These are phyloP conservation scores for Apostichopus japonicus DNA, from an alignment of 35 echinoderm and acorn worm species.

Conservation along the genomic window DNA sequence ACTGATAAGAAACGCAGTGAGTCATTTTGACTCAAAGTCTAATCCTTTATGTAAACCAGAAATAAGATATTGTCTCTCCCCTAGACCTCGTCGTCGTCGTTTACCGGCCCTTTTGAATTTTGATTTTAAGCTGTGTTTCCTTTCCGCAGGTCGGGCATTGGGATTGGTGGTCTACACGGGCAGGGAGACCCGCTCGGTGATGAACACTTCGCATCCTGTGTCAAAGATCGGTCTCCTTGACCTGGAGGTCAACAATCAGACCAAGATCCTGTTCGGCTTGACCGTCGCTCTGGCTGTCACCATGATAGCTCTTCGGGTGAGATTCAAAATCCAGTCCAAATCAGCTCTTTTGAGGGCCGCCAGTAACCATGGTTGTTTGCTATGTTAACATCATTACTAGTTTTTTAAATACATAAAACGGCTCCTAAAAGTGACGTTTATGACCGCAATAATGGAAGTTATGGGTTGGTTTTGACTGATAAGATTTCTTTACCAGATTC, in stretches of 20 bases:
- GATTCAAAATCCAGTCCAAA: background rate
- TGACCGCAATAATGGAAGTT: background rate
- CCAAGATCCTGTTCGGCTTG: conserved; percentile 88
- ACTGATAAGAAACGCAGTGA: too few relatives aligned
- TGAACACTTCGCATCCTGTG: conserved; percentile 92
- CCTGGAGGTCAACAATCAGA: conserved; percentile 91
- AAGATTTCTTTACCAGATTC: background rate
- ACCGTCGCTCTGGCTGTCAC: conserved; percentile 73
- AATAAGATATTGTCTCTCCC: too few relatives aligned
- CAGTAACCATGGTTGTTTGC: background rate
- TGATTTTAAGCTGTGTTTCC: background rate
- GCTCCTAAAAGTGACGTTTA: background rate
- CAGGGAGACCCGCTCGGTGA: conserved; percentile 89
- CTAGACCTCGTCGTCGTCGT: too few relatives aligned
- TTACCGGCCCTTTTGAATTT: too few relatives aligned
- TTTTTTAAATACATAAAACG: too few relatives aligned
- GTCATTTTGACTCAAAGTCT: too few relatives aligned
- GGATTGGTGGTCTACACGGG: conserved; percentile 97
- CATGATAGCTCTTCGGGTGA: conserved; percentile 90
- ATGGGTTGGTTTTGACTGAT: background rate
- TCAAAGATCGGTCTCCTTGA: conserved; percentile 90
- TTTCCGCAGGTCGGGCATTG: conserved; percentile 73
- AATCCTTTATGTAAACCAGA: too few relatives aligned
- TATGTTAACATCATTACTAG: too few relatives aligned
- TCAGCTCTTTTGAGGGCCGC: background rate